Percentiles rank a stretch among this genome's conserved stretches.
These are phyloP conservation scores for Lithobates pipiens DNA, from an alignment of 2,797 vertebrate genomes.

Conservation along the genomic window DNA sequence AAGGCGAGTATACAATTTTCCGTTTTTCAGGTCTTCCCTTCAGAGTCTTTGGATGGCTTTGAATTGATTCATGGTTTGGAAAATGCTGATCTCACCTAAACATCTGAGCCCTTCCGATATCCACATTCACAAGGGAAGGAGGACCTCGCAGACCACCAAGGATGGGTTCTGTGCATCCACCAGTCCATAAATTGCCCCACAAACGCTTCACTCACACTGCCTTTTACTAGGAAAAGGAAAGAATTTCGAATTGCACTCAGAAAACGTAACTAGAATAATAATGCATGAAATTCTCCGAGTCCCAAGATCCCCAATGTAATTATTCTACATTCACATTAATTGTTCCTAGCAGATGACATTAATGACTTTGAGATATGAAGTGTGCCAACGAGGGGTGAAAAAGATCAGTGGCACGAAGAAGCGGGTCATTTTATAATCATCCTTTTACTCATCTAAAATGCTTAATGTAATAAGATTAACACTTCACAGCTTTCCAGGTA, in stretches of 20 bases:
- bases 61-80: no score
- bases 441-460: constrained; percentile 71
- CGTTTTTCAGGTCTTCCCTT: no score
- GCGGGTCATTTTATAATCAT: constrained; percentile 76
- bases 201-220: constrained; percentile 76
- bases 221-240: constrained; percentile 77
- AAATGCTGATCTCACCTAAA: neutral
- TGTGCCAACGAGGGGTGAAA: constrained; percentile 72
- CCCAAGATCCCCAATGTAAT: constrained; percentile 90
- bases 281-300: constrained; percentile 80
- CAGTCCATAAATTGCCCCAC: constrained; percentile 80
- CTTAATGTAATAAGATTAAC: constrained; percentile 73
- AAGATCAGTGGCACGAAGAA: constrained; percentile 76
- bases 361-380: constrained; percentile 88
- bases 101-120: neutral
- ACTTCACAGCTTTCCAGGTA: constrained; percentile 67
- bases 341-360: constrained; percentile 88
- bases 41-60: no score
- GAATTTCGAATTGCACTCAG: constrained; percentile 75
- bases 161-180: neutral
- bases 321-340: constrained; percentile 89
- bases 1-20: no score
- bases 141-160: neutral
- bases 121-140: neutral
- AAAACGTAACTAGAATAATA: constrained; percentile 79